Conservation (phyloP, 2,888 invertebrate genomes). For the Noctuana brunneofusca region DNA sequence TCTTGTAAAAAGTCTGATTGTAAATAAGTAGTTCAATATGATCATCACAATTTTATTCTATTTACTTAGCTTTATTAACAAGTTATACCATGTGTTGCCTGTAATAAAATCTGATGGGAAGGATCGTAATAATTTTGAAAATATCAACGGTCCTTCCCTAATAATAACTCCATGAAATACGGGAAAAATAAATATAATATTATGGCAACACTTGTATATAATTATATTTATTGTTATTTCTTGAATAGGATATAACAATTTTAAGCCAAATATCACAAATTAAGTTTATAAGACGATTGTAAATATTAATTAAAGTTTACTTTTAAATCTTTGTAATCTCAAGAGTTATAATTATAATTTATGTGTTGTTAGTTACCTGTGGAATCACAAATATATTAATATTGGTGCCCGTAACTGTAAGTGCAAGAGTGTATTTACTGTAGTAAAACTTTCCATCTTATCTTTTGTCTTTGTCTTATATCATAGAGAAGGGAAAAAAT, state of each 20-base stretch:
- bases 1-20: conserved; percentile 73
- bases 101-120: background rate
- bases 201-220: conserved; percentile 47
- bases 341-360: conserved; percentile 52
- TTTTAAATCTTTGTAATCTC: conserved; percentile 65
- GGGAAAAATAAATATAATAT: conserved; percentile 8
- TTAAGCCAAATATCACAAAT: conserved; percentile 77
- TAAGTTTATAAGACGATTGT: conserved; percentile 56
- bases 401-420: conserved; percentile 58
- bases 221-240: conserved; percentile 46
- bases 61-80: conserved; percentile 45
- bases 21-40: conserved; percentile 58
- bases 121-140: background rate
- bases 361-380: conserved; percentile 69
- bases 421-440: conserved; percentile 36
- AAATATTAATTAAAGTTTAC: conserved; percentile 50
- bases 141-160: no score
- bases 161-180: background rate
- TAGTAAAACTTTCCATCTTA: conserved; percentile 14
- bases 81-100: conserved; percentile 41
- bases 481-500: no score
- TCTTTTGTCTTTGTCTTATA: no score
- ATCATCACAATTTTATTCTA: conserved; percentile 60
- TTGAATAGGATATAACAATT: conserved; percentile 52
- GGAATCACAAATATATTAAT: conserved; percentile 60